Evolutionary conservation across 2,797 vertebrate genomes (phyloP).

Genomic region (Hypotaenidia philippensis): DNA sequence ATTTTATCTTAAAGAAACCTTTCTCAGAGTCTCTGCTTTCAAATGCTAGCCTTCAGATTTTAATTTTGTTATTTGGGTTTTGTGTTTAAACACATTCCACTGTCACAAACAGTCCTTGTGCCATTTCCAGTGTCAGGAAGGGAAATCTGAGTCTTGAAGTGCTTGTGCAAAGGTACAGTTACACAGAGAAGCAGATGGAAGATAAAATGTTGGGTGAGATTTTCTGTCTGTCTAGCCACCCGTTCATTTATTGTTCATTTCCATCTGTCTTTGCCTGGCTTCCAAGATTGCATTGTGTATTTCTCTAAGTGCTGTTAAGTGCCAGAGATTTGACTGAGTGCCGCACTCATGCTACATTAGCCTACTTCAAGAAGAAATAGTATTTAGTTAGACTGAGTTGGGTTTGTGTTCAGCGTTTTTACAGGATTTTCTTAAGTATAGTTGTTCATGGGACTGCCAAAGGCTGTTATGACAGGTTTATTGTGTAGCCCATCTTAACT

Average conservation of each 20-base stretch:
- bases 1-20: background rate
- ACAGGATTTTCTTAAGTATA: background rate
- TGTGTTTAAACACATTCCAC: background rate
- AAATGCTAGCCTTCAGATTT: background rate
- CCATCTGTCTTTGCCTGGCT: slow-evolving; percentile 40
- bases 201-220: slow-evolving; percentile 13
- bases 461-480: background rate
- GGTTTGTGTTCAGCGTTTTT: background rate
- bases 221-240: slow-evolving; percentile 27
- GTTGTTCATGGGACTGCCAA: background rate
- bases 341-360: background rate
- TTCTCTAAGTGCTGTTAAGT: slow-evolving; percentile 29
- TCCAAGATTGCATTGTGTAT: slow-evolving; percentile 1
- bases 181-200: background rate
- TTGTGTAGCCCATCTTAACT: background rate
- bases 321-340: slow-evolving; percentile 24
- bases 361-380: slow-evolving; percentile 16
- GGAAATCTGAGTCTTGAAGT: background rate
- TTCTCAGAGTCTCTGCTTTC: background rate
- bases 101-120: background rate
- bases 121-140: background rate
- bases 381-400: background rate
- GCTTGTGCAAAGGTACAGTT: background rate
- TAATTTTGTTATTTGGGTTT: background rate
- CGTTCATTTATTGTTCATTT: slow-evolving; percentile 24